Conservation (phyloP, 2,113 vertebrate species). For the Nanger granti region DNA sequence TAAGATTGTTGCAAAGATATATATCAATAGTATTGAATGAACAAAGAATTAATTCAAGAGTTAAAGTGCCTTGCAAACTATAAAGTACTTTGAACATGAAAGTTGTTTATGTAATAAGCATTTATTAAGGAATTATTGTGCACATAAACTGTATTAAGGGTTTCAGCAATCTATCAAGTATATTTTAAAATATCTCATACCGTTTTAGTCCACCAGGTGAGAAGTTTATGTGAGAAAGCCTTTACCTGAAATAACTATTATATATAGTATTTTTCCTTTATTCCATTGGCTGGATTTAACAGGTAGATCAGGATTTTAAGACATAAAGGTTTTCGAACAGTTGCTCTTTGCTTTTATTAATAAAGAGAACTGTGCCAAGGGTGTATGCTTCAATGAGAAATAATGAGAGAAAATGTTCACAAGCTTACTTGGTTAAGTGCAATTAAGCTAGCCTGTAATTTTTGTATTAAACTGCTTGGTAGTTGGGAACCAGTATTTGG, state of each 20-base stretch:
- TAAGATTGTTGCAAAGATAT: neutral
- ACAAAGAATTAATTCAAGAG: neutral
- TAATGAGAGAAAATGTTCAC: slow-evolving; percentile 54
- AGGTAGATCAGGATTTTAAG: slow-evolving; percentile 19
- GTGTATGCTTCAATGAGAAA: slow-evolving; percentile 40
- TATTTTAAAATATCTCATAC: neutral
- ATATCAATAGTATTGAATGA: neutral
- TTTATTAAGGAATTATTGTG: neutral
- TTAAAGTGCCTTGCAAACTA: neutral
- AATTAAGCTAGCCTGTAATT: slow-evolving; percentile 66
- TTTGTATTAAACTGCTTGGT: slow-evolving; percentile 56
- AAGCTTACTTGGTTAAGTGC: slow-evolving; percentile 54
- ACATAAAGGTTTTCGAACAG: slow-evolving; percentile 1
- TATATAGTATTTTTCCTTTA: neutral
- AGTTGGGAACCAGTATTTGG: slow-evolving; percentile 47
- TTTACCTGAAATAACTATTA: slow-evolving; percentile 16
- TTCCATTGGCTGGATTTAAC: neutral
- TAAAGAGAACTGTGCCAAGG: neutral
- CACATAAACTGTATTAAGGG: neutral
- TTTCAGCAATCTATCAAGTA: neutral
- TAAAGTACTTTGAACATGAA: neutral
- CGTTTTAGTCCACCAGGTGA: neutral
- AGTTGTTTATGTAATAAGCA: neutral
- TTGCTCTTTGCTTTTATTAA: slow-evolving; percentile 42
- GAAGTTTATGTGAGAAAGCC: neutral